phyloP scores from a whole-genome alignment of 1,140 invertebrate genomes.

The Diachasmimorpha longicaudata region DNA sequence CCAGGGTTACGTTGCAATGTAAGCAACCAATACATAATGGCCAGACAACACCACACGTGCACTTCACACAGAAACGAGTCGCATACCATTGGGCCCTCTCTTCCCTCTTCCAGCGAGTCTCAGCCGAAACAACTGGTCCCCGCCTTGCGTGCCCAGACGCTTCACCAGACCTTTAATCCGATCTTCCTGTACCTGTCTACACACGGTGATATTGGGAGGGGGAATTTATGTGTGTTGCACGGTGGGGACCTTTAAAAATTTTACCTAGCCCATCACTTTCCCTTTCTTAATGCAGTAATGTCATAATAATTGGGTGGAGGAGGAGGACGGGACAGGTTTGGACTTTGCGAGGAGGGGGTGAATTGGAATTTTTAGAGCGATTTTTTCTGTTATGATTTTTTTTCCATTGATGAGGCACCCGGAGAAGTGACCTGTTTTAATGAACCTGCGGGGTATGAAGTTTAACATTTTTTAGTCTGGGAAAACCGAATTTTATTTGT shows the following conservation, averaged over 20 bases:
- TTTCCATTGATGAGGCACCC: neutral
- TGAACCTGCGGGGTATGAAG: no score
- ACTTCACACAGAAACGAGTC: slow-evolving; percentile 20
- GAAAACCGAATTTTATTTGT: no score
- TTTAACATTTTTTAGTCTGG: no score
- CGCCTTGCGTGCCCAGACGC: slow-evolving; percentile 28
- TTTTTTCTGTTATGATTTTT: neutral
- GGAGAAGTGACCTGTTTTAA: no score
- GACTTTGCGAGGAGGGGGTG: neutral
- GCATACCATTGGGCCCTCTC: slow-evolving; percentile 38
- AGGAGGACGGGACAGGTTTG: neutral
- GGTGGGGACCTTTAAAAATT: neutral
- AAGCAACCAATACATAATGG: slow-evolving; percentile 22
- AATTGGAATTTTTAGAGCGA: neutral
- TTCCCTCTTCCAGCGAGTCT: slow-evolving; percentile 40
- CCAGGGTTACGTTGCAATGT: slow-evolving; percentile 33
- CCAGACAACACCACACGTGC: neutral
- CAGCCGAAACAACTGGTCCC: slow-evolving; percentile 41
- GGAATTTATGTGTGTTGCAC: neutral
- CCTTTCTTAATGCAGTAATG: neutral
- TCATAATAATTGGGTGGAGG: neutral
- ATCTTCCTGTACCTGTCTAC: slow-evolving; percentile 36
- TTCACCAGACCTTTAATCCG: slow-evolving; percentile 53
- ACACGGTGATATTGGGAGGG: neutral
- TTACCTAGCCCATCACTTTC: neutral